These are phyloP conservation scores for Belgica antarctica DNA, from an alignment of 2,888 invertebrate genomes.

Conservation along the genomic window DNA sequence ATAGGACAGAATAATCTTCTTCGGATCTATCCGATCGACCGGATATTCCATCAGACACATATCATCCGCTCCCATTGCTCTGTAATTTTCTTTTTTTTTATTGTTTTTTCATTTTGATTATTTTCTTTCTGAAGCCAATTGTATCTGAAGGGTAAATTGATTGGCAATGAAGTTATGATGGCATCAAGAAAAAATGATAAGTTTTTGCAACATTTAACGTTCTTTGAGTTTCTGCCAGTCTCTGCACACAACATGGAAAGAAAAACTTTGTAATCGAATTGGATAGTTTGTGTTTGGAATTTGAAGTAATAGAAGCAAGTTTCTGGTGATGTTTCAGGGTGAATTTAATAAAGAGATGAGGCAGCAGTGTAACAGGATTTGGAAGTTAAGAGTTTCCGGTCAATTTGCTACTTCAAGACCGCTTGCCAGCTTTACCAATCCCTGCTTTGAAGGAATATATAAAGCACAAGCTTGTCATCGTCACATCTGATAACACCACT, in stretches of 20 bases:
- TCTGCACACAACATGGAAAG: not conserved
- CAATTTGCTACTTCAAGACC: too few species aligned
- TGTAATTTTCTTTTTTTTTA: not conserved
- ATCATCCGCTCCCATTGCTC: not conserved
- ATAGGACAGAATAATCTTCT: not conserved
- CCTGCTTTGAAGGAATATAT: too few species aligned
- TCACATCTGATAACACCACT: too few species aligned
- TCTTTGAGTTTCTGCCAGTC: not conserved
- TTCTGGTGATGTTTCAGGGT: too few species aligned
- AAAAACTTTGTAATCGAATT: not conserved
- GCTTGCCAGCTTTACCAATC: too few species aligned
- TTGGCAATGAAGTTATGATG: not conserved
- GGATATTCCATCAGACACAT: constrained; percentile 1
- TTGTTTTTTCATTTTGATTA: not conserved
- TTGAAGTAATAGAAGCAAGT: not conserved
- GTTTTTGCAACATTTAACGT: not conserved
- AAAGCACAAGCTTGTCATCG: too few species aligned
- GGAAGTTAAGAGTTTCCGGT: too few species aligned
- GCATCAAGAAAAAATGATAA: not conserved
- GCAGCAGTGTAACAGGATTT: too few species aligned
- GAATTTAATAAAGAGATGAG: too few species aligned
- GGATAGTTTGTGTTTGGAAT: not conserved
- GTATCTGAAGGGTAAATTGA: not conserved
- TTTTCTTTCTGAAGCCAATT: not conserved
- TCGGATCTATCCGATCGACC: not conserved